Evolutionary conservation across 2,797 vertebrate species (phyloP), one percentile per base, ranked within the genome.

Genomic region (Syndactyla subalaris): DNA sequence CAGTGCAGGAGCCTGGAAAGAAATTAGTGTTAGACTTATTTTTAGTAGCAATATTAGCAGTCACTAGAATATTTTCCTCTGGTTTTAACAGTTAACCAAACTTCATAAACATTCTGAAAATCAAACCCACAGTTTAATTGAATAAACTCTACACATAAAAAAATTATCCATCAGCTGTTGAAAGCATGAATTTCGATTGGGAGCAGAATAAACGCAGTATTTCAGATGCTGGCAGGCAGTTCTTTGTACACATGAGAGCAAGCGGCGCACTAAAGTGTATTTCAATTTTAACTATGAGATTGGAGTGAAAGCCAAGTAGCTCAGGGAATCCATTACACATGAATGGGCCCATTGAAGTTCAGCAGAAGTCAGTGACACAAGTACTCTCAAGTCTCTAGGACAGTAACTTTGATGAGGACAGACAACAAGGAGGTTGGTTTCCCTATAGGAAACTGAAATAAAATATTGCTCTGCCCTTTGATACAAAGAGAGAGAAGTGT

Each of bases 61-160:
- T 46, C 54, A 45, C 54, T 48, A 24, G 41, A 62, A 82, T 29
- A 24, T 49, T 73, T 88, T 93, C 14, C 55, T 89, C 48, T 71
- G 41, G 20, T 91, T 94, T 76, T 72, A 93, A 72, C n/a, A 59
- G 43, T 88, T 57, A 70, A 54, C 41, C 36, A 67, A 57, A 88
- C 85, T 61, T 49, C 38, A 45, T 41, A 61, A 43, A 36, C 65
- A 36, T 66, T 71, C 57, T 77, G 12, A 82, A 94, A 91, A 73
- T 58, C 63, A 77, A 89, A 70, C 0, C 14, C 39, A 63, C 51
- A n/a, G n/a, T 88, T 82, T 79, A 79, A 76, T 89, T 54, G 76
- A 67, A 91, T 92, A 80, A 83, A 74, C 12, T 36, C 36, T 54
- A 57, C 26, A 43, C n/a, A 59, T 8, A 58, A 75, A 77, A 71